These are phyloP conservation scores for Ernsta delagoae DNA, from an alignment of 2,888 invertebrate species.

Conservation along the genomic window DNA sequence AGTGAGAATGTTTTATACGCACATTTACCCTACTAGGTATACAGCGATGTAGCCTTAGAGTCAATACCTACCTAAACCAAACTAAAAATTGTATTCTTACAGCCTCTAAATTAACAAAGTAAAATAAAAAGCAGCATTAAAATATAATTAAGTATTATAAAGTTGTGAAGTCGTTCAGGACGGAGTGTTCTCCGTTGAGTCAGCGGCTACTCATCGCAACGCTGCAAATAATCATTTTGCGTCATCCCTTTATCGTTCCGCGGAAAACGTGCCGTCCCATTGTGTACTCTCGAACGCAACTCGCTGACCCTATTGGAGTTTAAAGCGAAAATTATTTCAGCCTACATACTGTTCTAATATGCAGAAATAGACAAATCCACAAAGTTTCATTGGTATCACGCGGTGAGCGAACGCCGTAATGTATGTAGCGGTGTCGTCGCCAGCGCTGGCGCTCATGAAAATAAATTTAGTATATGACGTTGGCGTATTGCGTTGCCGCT, in stretches of 20 bases:
- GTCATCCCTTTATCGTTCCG: conserved; percentile 79
- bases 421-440: conserved; percentile 74
- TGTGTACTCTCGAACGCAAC: conserved; percentile 59
- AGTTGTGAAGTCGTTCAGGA: conserved; percentile 36
- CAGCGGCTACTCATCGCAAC: conserved; percentile 80
- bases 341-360: conserved; percentile 61
- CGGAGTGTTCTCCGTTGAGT: conserved; percentile 64
- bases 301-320: conserved; percentile 48
- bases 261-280: conserved; percentile 72
- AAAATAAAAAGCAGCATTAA: conserved; percentile 5
- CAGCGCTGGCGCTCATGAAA: conserved; percentile 83
- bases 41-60: not conserved
- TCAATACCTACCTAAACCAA: not conserved
- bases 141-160: conserved; percentile 21
- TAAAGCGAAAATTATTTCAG: conserved; percentile 60
- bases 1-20: not conserved
- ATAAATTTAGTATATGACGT: conserved; percentile 85
- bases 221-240: conserved; percentile 83
- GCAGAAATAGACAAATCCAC: conserved; percentile 72
- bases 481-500: conserved; percentile 78
- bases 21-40: no score
- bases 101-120: conserved; percentile 14
- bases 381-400: conserved; percentile 66
- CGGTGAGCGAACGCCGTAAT: conserved; percentile 60
- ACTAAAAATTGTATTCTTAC: not conserved